Base-by-base conservation (phyloP, 2,113 vertebrate genomes). In the Hymenochirus boettgeri region DNA sequence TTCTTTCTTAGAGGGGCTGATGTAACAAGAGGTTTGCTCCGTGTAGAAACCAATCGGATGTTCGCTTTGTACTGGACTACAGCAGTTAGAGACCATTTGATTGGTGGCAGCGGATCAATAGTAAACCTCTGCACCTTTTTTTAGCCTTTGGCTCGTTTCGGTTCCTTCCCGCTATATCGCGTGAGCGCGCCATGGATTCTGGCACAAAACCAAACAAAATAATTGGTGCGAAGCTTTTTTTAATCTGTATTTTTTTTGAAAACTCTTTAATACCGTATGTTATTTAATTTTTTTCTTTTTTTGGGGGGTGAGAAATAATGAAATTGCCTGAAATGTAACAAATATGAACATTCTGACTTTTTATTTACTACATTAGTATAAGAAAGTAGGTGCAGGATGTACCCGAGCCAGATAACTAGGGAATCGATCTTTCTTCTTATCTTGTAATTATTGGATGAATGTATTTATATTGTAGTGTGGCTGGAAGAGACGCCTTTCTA, bases 101-200 rank as follows among this genome's bases (percentile, higher is more conserved):
- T n/a, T n/a, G n/a, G n/a, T n/a, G n/a, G n/a, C n/a, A 51, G 52
- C 17, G 15, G 3, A 25, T n/a, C 50, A 22, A 6, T 37, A 39
- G 25, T 3, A 77, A 77, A 76, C 75, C 74, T n/a, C n/a, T n/a
- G n/a, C n/a, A n/a, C n/a, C n/a, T n/a, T n/a, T n/a, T n/a, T n/a
- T n/a, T n/a, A n/a, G n/a, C n/a, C n/a, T n/a, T n/a, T n/a, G n/a
- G 77, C 76, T 23, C 64, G 62, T 11, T 66, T 66, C 64, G 60
- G 72, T 66, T 73, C 71, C 19, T n/a, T 60, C 76, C 56, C 76
- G 1, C 76, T 72, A 26, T 64, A 60, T 58, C 71, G 70, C 73
- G 75, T 81, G n/a, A n/a, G n/a, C n/a, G n/a, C n/a, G 85, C 82
- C 78, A 79, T 78, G 80, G 73, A 81, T 87, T 88, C 88, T 88